phyloP scores from a whole-genome alignment of 2,888 invertebrate species.

The Drosophila emarginata region DNA sequence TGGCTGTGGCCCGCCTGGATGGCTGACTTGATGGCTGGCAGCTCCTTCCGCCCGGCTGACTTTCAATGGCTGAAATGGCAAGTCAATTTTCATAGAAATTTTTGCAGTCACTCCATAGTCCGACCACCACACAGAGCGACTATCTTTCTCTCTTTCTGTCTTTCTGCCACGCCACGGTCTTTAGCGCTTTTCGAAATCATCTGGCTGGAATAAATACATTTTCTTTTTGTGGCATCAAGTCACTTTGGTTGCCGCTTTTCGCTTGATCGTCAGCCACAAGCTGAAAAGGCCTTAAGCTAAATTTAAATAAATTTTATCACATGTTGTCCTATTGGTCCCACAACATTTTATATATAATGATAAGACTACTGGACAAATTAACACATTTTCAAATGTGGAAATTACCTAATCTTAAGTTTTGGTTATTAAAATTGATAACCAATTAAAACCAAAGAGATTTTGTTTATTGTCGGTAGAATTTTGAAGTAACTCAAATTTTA shows the following conservation, averaged over 20 bases:
- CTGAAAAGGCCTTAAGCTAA: neutral
- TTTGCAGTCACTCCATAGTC: slow-evolving; percentile 27
- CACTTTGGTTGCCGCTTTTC: neutral
- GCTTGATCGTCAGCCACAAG: slow-evolving; percentile 5
- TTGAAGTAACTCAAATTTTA: no score
- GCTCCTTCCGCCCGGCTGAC: slow-evolving; percentile 68
- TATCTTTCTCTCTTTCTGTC: neutral
- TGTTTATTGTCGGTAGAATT: neutral
- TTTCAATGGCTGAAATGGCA: slow-evolving; percentile 54
- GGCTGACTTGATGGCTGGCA: slow-evolving; percentile 14
- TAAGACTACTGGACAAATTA: no score
- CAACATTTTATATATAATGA: neutral
- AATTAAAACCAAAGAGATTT: neutral
- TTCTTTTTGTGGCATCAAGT: slow-evolving; percentile 42
- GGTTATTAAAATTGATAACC: no score
- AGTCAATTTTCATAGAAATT: slow-evolving; percentile 62
- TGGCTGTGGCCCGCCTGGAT: slow-evolving; percentile 28
- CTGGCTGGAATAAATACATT: slow-evolving; percentile 73
- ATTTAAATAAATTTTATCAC: slow-evolving; percentile 2
- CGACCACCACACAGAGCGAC: no score
- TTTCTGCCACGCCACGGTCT: slow-evolving; percentile 37
- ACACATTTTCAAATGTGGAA: no score
- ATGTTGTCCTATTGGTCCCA: neutral
- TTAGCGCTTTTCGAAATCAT: slow-evolving; percentile 68
- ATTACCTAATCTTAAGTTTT: no score